Evolutionary conservation across 2,888 invertebrate genomes (phyloP).

Genomic region (Helleia helle): DNA sequence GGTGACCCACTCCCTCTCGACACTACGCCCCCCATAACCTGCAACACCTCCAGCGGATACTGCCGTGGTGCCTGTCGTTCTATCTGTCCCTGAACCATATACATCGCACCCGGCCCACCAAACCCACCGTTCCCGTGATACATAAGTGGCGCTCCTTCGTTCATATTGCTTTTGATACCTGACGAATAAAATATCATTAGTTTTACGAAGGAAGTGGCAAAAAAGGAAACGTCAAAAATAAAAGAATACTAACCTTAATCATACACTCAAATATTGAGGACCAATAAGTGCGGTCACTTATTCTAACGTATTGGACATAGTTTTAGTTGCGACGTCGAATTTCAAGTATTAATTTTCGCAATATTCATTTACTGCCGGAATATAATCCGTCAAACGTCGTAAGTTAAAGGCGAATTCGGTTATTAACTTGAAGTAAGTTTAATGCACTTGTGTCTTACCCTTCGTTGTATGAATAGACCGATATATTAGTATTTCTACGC

Average conservation of each 20-base stretch:
- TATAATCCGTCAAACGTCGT: constrained; percentile 48
- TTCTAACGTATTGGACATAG: constrained; percentile 58
- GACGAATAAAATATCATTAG: constrained; percentile 19
- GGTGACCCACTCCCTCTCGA: constrained; percentile 30
- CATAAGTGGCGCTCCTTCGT: constrained; percentile 55
- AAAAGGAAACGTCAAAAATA: constrained; percentile 14
- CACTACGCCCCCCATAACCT: constrained; percentile 32
- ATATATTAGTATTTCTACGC: constrained; percentile 51
- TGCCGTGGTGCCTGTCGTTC: constrained; percentile 44
- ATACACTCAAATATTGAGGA: constrained; percentile 38
- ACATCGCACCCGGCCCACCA: constrained; percentile 44
- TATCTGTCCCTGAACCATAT: constrained; percentile 39
- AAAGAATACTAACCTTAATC: constrained; percentile 40
- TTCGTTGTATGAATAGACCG: constrained; percentile 45
- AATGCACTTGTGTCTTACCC: constrained; percentile 42
- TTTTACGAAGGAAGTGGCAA: constrained; percentile 25
- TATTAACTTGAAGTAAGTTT: constrained; percentile 31
- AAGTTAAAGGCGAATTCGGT: constrained; percentile 36
- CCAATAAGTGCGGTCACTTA: constrained; percentile 38
- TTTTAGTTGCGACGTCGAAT: constrained; percentile 45
- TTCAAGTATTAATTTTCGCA: constrained; percentile 42
- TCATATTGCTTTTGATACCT: constrained; percentile 41
- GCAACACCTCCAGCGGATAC: constrained; percentile 46
- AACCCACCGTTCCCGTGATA: constrained; percentile 50
- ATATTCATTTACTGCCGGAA: constrained; percentile 49